Evolutionary conservation across 2,113 vertebrate genomes (phyloP).

Genomic region (Gulo gulo): DNA sequence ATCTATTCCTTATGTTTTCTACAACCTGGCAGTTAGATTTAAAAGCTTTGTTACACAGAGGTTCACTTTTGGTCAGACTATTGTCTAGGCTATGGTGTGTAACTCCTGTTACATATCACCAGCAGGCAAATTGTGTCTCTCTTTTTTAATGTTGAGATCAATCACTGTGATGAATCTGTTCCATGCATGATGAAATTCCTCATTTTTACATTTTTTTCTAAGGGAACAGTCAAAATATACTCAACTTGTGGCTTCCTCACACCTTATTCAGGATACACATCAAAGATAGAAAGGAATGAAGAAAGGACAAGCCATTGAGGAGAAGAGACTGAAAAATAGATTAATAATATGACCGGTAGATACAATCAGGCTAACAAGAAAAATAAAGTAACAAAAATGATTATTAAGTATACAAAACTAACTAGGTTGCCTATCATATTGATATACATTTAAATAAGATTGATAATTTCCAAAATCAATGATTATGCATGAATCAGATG

Average conservation of each 20-base stretch:
- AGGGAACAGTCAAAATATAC: background rate
- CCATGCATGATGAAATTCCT: background rate
- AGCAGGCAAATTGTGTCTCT: background rate
- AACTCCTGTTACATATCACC: background rate
- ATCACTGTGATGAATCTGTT: background rate
- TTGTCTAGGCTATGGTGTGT: accelerated
- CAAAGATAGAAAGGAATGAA: background rate
- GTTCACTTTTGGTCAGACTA: background rate
- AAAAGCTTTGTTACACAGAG: background rate
- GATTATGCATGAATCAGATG: background rate
- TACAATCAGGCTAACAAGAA: background rate
- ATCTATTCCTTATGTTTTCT: background rate
- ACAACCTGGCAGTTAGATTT: background rate
- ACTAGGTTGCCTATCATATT: background rate
- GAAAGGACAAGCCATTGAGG: background rate
- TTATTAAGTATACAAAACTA: background rate
- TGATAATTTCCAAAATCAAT: background rate
- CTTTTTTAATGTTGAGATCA: background rate
- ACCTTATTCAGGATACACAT: background rate
- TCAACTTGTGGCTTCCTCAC: background rate
- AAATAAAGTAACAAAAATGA: background rate
- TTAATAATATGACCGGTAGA: background rate
- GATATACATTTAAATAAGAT: background rate
- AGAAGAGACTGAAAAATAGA: background rate
- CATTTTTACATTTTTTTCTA: background rate